Percentiles rank a stretch among this genome's conserved stretches.
phyloP scores from a whole-genome alignment of 2,888 invertebrate species.

The Cheilosia soror region DNA sequence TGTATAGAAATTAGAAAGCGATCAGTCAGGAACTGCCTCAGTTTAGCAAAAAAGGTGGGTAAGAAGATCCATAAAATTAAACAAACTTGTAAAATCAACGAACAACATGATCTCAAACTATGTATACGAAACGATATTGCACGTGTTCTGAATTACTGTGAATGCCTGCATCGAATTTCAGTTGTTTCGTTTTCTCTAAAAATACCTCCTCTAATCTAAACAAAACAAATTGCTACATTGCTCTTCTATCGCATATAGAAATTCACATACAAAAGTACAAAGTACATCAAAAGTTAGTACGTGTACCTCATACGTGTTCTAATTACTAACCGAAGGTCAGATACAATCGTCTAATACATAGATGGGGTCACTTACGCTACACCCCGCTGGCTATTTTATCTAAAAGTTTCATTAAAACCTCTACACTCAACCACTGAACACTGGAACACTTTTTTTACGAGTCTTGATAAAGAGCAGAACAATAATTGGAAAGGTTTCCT shows the following conservation, averaged over 20 bases:
- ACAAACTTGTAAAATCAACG: background rate
- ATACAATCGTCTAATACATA: constrained; percentile 10
- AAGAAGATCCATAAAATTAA: background rate
- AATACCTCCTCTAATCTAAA: constrained; percentile 1
- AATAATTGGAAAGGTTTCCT: constrained; percentile 70
- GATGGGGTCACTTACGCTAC: constrained; percentile 12
- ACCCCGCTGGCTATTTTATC: constrained; percentile 26
- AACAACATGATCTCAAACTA: background rate
- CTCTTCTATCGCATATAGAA: background rate
- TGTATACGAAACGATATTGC: background rate
- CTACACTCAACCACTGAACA: constrained; percentile 2
- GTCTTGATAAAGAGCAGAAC: constrained; percentile 8
- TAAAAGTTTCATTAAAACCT: constrained; percentile 9
- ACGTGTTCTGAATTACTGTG: background rate
- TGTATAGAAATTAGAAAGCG: too few species aligned
- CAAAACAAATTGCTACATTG: background rate
- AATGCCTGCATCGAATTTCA: background rate
- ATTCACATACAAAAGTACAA: background rate
- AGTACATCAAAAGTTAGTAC: constrained; percentile 2
- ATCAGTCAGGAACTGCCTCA: too few species aligned
- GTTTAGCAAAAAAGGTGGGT: too few species aligned
- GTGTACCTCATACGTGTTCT: constrained; percentile 11
- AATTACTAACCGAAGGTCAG: constrained; percentile 58
- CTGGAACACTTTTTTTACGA: background rate
- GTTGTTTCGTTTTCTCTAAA: background rate